Conservation (phyloP, 2,113 vertebrate species). For the Scopus umbretta region DNA sequence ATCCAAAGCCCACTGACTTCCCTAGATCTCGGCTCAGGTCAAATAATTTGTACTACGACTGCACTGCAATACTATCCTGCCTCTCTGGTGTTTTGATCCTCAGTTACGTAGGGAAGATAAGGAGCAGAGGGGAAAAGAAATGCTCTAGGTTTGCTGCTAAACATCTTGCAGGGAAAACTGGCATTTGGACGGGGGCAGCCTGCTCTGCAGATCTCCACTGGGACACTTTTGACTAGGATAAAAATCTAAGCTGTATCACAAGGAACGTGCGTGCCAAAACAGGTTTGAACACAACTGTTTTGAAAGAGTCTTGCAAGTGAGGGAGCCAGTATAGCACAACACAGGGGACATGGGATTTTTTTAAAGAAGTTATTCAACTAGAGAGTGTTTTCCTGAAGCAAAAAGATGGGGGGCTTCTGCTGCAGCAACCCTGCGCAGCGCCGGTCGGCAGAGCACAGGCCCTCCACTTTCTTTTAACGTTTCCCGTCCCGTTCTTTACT, state of each 20-base stretch:
- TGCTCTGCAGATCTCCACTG: background rate
- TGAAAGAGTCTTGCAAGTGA: background rate
- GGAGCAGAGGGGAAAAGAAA: background rate
- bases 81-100: background rate
- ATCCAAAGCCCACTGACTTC: background rate
- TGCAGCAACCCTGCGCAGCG: rapidly evolving
- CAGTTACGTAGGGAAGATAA: background rate
- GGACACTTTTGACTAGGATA: background rate
- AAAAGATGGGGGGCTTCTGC: background rate
- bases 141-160: background rate
- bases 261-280: background rate
- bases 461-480: background rate
- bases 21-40: background rate
- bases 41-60: rapidly evolving
- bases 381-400: background rate
- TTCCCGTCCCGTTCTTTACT: background rate
- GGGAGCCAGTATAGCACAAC: background rate
- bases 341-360: background rate
- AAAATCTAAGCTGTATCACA: background rate
- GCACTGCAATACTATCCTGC: no score
- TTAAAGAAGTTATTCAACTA: background rate
- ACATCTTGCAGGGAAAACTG: background rate
- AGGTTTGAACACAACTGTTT: background rate
- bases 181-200: background rate
- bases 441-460: rapidly evolving